Percentiles rank a stretch among this genome's conserved stretches.
These are phyloP conservation scores for Babyrousa celebensis DNA, from an alignment of 2,797 vertebrate species.

Conservation along the genomic window DNA sequence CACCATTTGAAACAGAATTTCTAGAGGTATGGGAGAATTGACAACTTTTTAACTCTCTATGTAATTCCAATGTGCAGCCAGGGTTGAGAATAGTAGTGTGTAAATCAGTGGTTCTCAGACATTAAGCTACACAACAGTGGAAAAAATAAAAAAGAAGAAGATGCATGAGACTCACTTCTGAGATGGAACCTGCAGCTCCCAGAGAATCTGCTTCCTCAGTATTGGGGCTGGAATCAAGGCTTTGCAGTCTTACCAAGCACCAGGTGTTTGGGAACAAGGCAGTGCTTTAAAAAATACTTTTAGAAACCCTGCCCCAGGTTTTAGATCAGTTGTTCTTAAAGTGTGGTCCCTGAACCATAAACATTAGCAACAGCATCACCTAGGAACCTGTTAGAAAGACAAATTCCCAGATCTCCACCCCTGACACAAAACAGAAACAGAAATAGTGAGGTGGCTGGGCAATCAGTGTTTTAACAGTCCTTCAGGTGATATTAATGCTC, in stretches of 20 bases:
- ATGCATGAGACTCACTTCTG: background rate
- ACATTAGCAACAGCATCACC: background rate
- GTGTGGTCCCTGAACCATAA: background rate
- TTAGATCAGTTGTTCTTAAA: slow-evolving; percentile 31
- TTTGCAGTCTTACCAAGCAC: background rate
- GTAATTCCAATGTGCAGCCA: background rate
- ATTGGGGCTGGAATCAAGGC: background rate
- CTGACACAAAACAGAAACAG: background rate
- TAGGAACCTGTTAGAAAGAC: background rate
- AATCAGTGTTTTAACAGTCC: background rate
- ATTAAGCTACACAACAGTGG: background rate
- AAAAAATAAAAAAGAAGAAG: background rate
- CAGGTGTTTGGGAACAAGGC: background rate
- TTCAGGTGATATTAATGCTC: background rate
- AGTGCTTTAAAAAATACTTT: background rate
- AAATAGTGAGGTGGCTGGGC: background rate
- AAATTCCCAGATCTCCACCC: background rate
- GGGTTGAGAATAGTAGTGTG: background rate
- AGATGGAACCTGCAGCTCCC: background rate
- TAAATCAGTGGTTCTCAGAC: background rate
- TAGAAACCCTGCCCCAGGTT: background rate
- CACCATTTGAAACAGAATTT: slow-evolving; percentile 30
- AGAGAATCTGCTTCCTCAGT: background rate
- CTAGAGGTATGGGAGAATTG: background rate
- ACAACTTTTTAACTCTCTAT: background rate